Base-by-base conservation (phyloP, 1,140 invertebrate species). In the Mamestra configurata region DNA sequence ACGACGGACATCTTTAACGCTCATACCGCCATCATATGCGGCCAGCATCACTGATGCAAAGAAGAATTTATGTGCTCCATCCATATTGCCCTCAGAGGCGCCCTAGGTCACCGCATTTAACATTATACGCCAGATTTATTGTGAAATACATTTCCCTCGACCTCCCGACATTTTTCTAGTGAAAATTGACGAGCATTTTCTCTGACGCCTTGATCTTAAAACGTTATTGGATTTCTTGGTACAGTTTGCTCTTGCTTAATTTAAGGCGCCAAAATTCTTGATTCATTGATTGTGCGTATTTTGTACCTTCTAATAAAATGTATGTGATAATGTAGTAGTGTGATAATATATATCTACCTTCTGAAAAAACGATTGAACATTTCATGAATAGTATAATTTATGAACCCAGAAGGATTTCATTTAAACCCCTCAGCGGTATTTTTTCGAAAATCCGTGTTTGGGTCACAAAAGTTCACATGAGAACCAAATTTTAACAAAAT, bases 1-100 rank as follows among this genome's bases (percentile, higher is more conserved):
- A 77, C 51, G 53, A 72, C 57, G 51, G 53, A 20, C 43, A 64
- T 78, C 53, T 76, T 37, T 64, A 49, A 68, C 11, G 22, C 37
- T 68, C n/a, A 57, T 40, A 76, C 57, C 37, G 20, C 24, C 73
- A 76, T 76, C 27, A 76, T 61, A 76, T 49, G 53, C 68, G 68
- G n/a, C 35, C 55, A 11, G 20, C 53, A 70, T 64, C 37, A 73
- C 43, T 66, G 57, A 78, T 73, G 68, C 80, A 81, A 79, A 79
- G 72, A 82, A 72, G 55, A 79, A 82, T 82, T 82, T 82, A 82
- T 82, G 57, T 53, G 18, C 72, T 27, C 72, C 77, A 79, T 82
- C 57, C 64, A 71, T 79, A 79, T 82, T 71, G 70, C 13, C 46
- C 40, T 73, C 66, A 22, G 59, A 27, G 18, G 22, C 51, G 24